Evolutionary conservation across 2,797 vertebrate species (phyloP).

Genomic region (Propithecus deckenii): DNA sequence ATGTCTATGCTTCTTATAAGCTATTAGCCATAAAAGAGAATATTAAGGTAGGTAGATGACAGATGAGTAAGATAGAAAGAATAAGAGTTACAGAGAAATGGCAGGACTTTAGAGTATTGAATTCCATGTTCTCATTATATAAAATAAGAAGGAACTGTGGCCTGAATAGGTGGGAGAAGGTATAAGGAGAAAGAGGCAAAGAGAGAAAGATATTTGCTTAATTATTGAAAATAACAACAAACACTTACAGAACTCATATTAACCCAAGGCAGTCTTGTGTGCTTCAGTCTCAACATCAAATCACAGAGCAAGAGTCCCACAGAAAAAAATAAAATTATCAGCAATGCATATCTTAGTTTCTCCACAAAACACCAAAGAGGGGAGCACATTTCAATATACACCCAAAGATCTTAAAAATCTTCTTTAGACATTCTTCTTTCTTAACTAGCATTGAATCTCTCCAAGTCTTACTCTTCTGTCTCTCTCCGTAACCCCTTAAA

Average conservation of each 20-base stretch:
- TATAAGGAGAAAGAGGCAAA: background rate
- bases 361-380: background rate
- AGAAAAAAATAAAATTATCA: background rate
- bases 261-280: background rate
- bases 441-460: background rate
- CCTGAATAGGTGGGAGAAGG: background rate
- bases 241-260: background rate
- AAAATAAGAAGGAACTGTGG: background rate
- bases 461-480: background rate
- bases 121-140: background rate
- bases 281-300: constrained; percentile 5
- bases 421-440: background rate
- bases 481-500: background rate
- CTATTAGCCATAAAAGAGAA: background rate
- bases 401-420: background rate
- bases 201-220: background rate
- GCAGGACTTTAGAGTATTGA: background rate
- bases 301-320: background rate
- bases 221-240: background rate
- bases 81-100: background rate
- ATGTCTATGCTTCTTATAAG: background rate
- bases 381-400: background rate
- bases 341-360: background rate
- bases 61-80: background rate
- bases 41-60: background rate